Percentiles rank a stretch among this genome's conserved stretches.
Conservation (phyloP, 2,113 vertebrate species). For the Aspiorhynchus laticeps region DNA sequence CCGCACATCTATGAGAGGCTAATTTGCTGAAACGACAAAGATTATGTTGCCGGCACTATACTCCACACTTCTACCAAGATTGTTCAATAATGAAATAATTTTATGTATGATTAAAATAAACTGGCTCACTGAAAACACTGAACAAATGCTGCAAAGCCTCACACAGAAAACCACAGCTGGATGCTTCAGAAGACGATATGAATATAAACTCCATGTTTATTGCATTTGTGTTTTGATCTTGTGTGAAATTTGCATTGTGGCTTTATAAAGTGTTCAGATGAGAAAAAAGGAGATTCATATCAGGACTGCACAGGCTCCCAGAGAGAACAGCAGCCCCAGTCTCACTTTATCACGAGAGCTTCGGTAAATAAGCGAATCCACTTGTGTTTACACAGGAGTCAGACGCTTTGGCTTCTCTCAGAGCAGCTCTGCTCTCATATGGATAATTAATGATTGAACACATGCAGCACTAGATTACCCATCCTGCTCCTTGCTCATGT, state of each 20-base stretch:
- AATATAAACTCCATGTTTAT: background rate
- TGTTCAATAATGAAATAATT: constrained; percentile 5
- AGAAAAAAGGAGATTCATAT: background rate
- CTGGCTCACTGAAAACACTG: background rate
- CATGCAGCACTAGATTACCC: constrained; percentile 28
- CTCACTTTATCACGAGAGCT: constrained; percentile 39
- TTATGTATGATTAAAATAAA: background rate
- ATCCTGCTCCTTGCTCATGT: background rate
- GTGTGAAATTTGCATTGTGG: constrained; percentile 4
- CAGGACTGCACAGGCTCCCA: background rate
- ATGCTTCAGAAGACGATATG: background rate
- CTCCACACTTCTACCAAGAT: constrained; percentile 13
- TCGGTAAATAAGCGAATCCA: constrained; percentile 54
- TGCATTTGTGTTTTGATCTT: background rate
- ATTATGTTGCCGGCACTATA: background rate
- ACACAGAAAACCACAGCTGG: background rate
- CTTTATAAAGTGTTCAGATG: background rate
- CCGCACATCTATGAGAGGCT: background rate
- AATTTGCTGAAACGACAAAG: constrained; percentile 35
- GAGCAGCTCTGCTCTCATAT: constrained; percentile 35
- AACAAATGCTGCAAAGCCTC: background rate
- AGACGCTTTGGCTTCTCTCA: constrained; percentile 38
- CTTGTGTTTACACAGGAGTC: constrained; percentile 44
- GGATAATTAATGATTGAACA: constrained; percentile 55
- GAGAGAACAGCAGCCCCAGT: background rate